Evolutionary conservation across 2,113 vertebrate genomes (phyloP).

Genomic region (Paramisgurnus dabryanus): DNA sequence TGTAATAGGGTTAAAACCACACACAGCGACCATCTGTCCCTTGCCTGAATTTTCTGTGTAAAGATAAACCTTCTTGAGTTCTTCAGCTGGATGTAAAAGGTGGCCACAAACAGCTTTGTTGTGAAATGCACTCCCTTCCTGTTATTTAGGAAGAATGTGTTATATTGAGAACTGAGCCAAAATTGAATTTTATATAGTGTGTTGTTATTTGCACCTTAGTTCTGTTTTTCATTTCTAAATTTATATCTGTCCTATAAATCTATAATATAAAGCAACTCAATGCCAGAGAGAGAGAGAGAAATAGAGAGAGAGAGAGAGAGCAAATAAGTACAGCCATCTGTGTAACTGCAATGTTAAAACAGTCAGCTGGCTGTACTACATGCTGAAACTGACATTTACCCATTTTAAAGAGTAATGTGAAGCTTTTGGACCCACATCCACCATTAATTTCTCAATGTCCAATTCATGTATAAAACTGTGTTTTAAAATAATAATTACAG

Average conservation of each 20-base stretch:
- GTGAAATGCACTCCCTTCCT: slow-evolving; percentile 74
- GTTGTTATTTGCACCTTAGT: slow-evolving; percentile 44
- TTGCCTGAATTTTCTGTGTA: slow-evolving; percentile 44
- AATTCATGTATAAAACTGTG: background rate
- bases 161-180: slow-evolving; percentile 63
- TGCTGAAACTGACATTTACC: background rate
- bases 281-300: background rate
- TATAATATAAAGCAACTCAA: slow-evolving; percentile 31
- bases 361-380: background rate
- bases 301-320: background rate
- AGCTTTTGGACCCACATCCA: background rate
- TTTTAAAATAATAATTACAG: too few relatives aligned
- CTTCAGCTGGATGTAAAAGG: slow-evolving; percentile 62
- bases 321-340: slow-evolving; percentile 7
- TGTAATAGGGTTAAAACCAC: slow-evolving; percentile 47
- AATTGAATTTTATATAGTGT: slow-evolving; percentile 53
- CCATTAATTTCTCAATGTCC: background rate
- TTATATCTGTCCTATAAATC: background rate
- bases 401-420: background rate
- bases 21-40: slow-evolving; percentile 45
- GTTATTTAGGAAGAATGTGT: slow-evolving; percentile 72
- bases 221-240: background rate
- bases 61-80: slow-evolving; percentile 57
- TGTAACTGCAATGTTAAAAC: background rate
- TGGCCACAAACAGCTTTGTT: slow-evolving; percentile 72